phyloP scores from a whole-genome alignment of 1,140 invertebrate genomes.

The Drosophila dunni region DNA sequence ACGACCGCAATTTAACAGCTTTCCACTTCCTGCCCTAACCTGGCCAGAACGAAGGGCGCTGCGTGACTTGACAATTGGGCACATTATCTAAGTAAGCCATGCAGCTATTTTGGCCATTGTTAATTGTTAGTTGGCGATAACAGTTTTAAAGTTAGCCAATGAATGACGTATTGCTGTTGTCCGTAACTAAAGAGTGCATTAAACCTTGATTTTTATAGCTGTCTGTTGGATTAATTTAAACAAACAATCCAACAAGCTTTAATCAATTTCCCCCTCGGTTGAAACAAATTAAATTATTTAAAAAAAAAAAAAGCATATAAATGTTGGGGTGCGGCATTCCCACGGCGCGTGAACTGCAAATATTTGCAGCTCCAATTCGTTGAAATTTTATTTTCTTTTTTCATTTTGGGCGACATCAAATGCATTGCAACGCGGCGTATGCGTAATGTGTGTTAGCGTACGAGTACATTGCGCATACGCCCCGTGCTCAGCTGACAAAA shows the following conservation, averaged over 20 bases:
- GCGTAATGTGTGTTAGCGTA: constrained; percentile 26
- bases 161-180: constrained; percentile 3
- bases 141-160: constrained; percentile 10
- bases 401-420: constrained; percentile 8
- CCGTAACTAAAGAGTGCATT: too few relatives aligned
- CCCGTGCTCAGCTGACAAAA: constrained; percentile 8
- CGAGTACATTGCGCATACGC: constrained; percentile 40
- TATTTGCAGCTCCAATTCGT: constrained; percentile 50
- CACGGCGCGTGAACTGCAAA: constrained; percentile 63
- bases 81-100: constrained; percentile 56
- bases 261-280: constrained; percentile 44
- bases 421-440: constrained; percentile 37
- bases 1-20: constrained; percentile 39
- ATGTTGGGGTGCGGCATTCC: constrained; percentile 69
- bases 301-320: constrained; percentile 54
- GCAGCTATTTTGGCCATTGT: constrained; percentile 26
- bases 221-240: constrained; percentile 70
- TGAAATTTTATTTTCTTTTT: neutral
- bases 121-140: constrained; percentile 30
- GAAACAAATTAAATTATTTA: constrained; percentile 72
- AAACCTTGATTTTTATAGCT: constrained; percentile 51
- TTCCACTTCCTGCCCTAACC: constrained; percentile 69
- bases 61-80: constrained; percentile 63
- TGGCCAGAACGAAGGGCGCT: constrained; percentile 29
- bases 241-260: constrained; percentile 32